A percentile compares a stretch with the other conserved stretches of the same genome.
Evolutionary conservation across 2,888 invertebrate species (phyloP).

Genomic region (Epinotia nisella): DNA sequence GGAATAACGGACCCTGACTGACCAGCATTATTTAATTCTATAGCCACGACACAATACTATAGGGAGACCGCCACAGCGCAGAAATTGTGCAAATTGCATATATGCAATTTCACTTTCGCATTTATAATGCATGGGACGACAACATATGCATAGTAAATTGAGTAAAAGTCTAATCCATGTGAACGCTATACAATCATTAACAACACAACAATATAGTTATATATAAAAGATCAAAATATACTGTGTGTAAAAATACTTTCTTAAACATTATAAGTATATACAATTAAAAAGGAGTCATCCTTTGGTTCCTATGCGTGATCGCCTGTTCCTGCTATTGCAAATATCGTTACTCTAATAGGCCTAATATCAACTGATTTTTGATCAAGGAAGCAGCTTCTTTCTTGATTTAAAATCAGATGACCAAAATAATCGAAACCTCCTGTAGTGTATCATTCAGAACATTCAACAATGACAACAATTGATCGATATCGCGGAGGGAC

Average conservation of each 20-base stretch:
- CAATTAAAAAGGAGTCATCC: no score
- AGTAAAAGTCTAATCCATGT: conserved; percentile 21
- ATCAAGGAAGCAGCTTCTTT: not conserved
- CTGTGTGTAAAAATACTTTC: no score
- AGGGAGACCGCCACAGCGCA: not conserved
- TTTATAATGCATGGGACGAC: conserved; percentile 31
- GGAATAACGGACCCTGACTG: not conserved
- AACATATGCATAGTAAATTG: conserved; percentile 22
- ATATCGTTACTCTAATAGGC: no score
- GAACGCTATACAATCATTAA: conserved; percentile 10
- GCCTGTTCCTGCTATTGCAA: no score
- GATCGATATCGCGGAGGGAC: conserved; percentile 40
- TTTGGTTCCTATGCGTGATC: no score
- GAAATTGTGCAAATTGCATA: conserved; percentile 20
- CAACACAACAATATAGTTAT: not conserved
- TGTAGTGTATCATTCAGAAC: not conserved
- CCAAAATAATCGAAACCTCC: not conserved
- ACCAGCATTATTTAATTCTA: conserved; percentile 18
- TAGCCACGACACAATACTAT: not conserved
- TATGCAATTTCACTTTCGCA: conserved; percentile 37
- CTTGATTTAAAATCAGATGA: not conserved
- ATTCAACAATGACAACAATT: conserved; percentile 28
- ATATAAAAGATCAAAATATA: no score
- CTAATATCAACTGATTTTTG: no score
- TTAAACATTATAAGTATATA: no score